These are phyloP conservation scores for Aphodius sticticus DNA, from an alignment of 2,888 invertebrate species.

Conservation along the genomic window DNA sequence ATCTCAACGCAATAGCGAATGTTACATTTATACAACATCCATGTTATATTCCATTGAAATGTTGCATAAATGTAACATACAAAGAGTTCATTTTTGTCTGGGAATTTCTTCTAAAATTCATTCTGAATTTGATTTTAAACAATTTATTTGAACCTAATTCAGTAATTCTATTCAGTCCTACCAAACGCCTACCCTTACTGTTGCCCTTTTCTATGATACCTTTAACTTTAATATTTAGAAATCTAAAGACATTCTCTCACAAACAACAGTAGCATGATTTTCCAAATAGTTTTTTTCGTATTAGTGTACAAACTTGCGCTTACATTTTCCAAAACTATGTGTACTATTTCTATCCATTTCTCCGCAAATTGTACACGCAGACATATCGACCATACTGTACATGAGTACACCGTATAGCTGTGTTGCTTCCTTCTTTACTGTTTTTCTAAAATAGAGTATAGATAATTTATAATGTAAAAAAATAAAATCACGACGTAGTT, in stretches of 20 bases:
- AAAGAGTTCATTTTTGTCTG: no score
- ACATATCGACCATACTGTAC: slow-evolving; percentile 21
- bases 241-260: not conserved
- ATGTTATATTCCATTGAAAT: no score
- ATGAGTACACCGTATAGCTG: slow-evolving; percentile 18
- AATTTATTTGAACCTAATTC: no score
- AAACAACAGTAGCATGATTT: not conserved
- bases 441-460: not conserved
- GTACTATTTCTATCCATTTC: not conserved
- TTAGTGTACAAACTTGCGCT: not conserved
- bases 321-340: not conserved
- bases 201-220: not conserved
- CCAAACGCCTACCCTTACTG: not conserved
- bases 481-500: not conserved
- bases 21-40: no score
- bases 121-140: no score
- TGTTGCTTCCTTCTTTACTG: slow-evolving; percentile 19
- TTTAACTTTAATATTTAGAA: no score
- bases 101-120: no score
- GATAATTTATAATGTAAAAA: not conserved
- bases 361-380: slow-evolving; percentile 12
- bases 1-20: no score
- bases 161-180: not conserved
- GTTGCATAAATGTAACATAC: no score
- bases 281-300: not conserved